phyloP scores from a whole-genome alignment of 2,888 invertebrate species.

The Myopa tessellatipennis region DNA sequence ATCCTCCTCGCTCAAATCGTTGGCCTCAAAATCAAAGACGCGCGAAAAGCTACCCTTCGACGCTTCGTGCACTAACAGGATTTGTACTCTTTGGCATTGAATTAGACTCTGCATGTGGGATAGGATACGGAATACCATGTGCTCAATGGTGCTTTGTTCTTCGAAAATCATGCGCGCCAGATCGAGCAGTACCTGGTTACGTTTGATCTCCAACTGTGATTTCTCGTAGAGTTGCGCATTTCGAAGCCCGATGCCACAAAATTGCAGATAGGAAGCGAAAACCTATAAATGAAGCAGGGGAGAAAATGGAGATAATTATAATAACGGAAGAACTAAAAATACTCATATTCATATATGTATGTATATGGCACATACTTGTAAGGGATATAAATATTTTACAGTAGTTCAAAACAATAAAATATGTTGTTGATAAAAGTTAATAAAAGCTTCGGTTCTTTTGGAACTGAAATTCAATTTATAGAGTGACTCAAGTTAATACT shows the following conservation, averaged over 20 bases:
- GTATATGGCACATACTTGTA: no score
- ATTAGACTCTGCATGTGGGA: constrained; percentile 94
- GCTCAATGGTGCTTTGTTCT: constrained; percentile 96
- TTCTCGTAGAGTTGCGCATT: constrained; percentile 97
- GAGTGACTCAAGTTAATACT: no score
- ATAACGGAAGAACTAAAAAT: neutral
- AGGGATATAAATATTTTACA: no score
- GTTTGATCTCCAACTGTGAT: constrained; percentile 93
- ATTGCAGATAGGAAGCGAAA: constrained; percentile 92
- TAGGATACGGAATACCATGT: constrained; percentile 92
- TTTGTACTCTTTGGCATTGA: constrained; percentile 95
- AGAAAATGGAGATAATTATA: neutral
- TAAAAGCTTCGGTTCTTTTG: no score
- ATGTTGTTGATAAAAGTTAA: no score
- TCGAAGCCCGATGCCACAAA: constrained; percentile 94
- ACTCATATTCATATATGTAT: no score
- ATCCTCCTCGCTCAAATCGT: constrained; percentile 85
- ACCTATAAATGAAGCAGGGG: constrained; percentile 70
- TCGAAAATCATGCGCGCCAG: constrained; percentile 97
- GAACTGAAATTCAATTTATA: no score
- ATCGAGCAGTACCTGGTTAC: constrained; percentile 93
- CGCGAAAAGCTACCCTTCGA: constrained; percentile 93
- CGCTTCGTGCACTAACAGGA: constrained; percentile 89
- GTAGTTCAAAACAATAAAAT: no score
- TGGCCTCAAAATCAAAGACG: constrained; percentile 93